Evolutionary conservation across 2,888 invertebrate genomes (phyloP).

Genomic region (Rotaria socialis): DNA sequence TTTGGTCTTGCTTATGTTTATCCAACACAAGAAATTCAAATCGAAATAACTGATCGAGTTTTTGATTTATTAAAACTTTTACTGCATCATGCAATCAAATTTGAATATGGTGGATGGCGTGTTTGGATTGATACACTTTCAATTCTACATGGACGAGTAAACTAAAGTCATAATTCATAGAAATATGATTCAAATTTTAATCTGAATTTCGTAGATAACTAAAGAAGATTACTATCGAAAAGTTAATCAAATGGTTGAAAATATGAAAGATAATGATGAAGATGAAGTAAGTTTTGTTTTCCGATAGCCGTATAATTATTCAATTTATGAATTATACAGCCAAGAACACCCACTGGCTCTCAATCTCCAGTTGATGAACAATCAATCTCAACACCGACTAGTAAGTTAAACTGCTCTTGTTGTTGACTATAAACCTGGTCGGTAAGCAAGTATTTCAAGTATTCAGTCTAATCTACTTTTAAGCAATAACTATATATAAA

Average conservation of each 20-base stretch:
- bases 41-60: conserved; percentile 94
- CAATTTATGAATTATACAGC: background rate
- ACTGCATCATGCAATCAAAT: conserved; percentile 94
- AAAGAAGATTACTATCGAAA: conserved; percentile 45
- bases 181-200: background rate
- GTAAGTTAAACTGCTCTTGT: background rate
- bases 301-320: background rate
- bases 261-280: conserved; percentile 6
- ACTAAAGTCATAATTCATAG: background rate
- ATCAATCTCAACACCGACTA: background rate
- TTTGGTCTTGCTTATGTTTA: conserved; percentile 91
- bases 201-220: background rate
- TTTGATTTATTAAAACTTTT: conserved; percentile 94
- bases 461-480: too few species aligned
- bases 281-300: background rate
- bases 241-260: conserved; percentile 42
- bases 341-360: background rate
- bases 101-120: conserved; percentile 98
- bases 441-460: too few species aligned
- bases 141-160: conserved; percentile 94
- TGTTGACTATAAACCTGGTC: background rate
- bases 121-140: conserved; percentile 99
- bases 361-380: background rate
- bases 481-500: too few species aligned
- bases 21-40: conserved; percentile 80